These are phyloP conservation scores for Lysandra coridon DNA, from an alignment of 2,888 invertebrate genomes.

Conservation along the genomic window DNA sequence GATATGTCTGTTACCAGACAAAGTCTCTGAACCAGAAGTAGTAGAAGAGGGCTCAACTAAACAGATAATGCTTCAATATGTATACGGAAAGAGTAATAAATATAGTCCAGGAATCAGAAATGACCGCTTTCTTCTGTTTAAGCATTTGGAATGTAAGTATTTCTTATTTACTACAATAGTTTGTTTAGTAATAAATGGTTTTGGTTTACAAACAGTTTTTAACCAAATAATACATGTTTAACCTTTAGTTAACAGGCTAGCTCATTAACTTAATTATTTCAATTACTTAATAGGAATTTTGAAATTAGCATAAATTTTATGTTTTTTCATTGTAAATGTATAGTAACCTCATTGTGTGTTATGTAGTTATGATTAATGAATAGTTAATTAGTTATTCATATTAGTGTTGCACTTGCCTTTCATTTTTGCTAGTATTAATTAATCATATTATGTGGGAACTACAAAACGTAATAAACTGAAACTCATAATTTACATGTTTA, in stretches of 20 bases:
- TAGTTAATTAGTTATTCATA: background rate
- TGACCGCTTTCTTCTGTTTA: slow-evolving; percentile 86
- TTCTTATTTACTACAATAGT: background rate
- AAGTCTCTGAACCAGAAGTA: slow-evolving; percentile 57
- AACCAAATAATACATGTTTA: background rate
- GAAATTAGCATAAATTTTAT: slow-evolving; percentile 6
- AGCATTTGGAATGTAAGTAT: slow-evolving; percentile 88
- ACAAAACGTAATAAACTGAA: background rate
- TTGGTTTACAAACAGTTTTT: background rate
- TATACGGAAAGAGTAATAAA: slow-evolving; percentile 82
- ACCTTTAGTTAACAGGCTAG: background rate
- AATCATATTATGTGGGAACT: background rate
- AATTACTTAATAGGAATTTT: background rate
- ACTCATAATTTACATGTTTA: too few relatives aligned
- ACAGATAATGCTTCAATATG: slow-evolving; percentile 90
- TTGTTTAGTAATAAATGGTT: background rate
- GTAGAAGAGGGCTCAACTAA: slow-evolving; percentile 81
- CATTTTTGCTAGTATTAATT: background rate
- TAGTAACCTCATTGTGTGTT: background rate
- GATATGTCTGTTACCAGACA: slow-evolving; percentile 77
- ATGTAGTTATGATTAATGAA: background rate
- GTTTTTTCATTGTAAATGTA: background rate
- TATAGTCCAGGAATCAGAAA: slow-evolving; percentile 74
- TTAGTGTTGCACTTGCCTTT: background rate
- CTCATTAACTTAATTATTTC: background rate